Base-by-base conservation (phyloP, 1,140 invertebrate species). In the Hycleus phaleratus region DNA sequence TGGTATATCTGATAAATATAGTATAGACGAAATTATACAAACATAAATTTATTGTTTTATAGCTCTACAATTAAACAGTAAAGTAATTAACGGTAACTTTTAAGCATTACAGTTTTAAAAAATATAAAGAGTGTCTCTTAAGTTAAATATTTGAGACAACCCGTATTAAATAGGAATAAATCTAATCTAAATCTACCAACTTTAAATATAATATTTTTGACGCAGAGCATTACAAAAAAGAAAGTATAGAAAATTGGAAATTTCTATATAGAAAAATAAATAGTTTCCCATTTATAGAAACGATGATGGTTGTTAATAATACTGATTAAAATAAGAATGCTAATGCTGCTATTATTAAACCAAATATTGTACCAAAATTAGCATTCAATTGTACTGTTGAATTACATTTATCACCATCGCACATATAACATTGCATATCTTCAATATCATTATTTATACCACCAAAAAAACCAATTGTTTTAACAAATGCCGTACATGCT, bases 241-340 rank as follows among this genome's bases (percentile, higher is more conserved):
- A 18, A 18, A 18, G 18, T 18, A 18, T 18, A 18, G 18, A 18
- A 18, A 18, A 18, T 18, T 18, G 18, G 18, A 18, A 18, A 18
- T 18, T 18, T 18, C 18, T 18, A 18, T 18, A 18, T 18, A 18
- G 18, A 18, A 18, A 18, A 18, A 18, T 18, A 18, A 18, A 18
- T 18, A 18, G 18, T 18, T 18, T 18, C 18, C 18, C 18, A 18
- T 18, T 18, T 18, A 18, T 18, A 1, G 18, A 18, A 18, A 18
- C 18, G 18, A 18, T 18, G 18, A 18, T 18, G 18, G 18, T 18
- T 18, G 18, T 32, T 32, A 7, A 7, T 32, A 32, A 32, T 32
- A 32, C 32, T 32, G 32, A 71, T 49, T 75, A 72, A 55, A 72
- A 74, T 45, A 73, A 63, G 55, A 75, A 71, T 18, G 56, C 59